phyloP scores from a whole-genome alignment of 2,113 vertebrate genomes.

The Amblyornis subalaris region DNA sequence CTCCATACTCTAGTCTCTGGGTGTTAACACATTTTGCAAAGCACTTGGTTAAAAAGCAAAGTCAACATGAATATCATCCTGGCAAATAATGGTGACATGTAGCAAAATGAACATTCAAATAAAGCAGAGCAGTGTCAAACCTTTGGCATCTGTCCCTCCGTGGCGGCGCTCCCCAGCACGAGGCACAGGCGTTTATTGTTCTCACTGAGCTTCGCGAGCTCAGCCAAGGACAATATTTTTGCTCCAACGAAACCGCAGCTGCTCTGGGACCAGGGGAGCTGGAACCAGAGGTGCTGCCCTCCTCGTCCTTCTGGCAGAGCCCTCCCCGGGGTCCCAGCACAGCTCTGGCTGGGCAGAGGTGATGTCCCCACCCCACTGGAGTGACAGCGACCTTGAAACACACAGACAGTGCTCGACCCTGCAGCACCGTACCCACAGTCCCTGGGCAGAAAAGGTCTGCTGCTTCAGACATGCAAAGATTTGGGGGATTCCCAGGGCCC shows the following conservation, averaged over 20 bases:
- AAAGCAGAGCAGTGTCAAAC: neutral
- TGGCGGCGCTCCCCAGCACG: neutral
- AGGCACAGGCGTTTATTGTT: neutral
- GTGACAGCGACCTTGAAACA: neutral
- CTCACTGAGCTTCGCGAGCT: neutral
- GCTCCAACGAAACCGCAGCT: neutral
- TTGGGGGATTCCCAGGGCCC: neutral
- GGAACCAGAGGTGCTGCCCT: neutral
- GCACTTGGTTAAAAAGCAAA: slow-evolving; percentile 68
- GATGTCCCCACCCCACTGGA: neutral
- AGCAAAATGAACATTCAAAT: neutral
- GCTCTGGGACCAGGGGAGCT: neutral
- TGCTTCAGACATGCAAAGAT: neutral
- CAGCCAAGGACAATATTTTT: neutral
- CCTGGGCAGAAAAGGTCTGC: neutral
- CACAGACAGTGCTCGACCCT: fast-evolving
- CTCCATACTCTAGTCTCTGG: slow-evolving; percentile 52
- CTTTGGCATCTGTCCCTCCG: neutral
- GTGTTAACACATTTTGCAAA: slow-evolving; percentile 34
- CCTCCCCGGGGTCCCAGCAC: neutral
- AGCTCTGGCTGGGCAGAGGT: neutral
- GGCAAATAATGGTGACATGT: neutral
- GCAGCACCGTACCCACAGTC: neutral
- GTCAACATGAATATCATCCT: neutral
- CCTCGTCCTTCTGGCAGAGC: neutral